Evolutionary conservation across 53 echinoderm and acorn worm genomes (phyloP).

Genomic region (Hippasteria phrygiana): DNA sequence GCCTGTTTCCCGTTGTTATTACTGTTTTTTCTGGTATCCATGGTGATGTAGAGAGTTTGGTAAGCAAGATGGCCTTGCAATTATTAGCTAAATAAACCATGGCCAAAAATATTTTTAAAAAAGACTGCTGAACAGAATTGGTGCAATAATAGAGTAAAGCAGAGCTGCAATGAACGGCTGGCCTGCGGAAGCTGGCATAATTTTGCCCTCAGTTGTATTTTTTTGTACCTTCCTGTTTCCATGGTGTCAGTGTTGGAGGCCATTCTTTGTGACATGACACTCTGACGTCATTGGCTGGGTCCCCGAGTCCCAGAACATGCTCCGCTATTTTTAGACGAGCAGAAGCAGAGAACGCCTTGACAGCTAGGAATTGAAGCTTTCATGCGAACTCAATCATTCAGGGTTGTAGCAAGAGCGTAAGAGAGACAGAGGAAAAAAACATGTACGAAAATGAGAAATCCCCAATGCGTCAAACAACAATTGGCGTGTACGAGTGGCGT

Average conservation of each 20-base stretch:
- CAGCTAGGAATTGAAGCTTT: not conserved
- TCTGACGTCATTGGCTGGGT: constrained; percentile 48
- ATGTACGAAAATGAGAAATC: not conserved
- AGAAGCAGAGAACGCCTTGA: not conserved
- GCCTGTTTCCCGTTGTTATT: too few species aligned
- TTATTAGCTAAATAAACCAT: not conserved
- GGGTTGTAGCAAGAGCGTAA: not conserved
- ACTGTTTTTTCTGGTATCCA: not conserved
- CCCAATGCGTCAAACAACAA: not conserved
- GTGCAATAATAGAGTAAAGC: not conserved
- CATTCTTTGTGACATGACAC: constrained; percentile 22
- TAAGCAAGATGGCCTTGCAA: constrained; percentile 11
- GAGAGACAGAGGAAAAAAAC: not conserved
- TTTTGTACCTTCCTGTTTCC: constrained; percentile 35
- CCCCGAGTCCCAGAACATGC: not conserved
- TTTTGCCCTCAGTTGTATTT: not conserved
- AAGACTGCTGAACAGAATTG: not conserved
- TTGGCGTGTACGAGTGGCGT: not conserved
- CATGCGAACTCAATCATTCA: not conserved
- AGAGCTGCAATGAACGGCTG: not conserved
- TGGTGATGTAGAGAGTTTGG: not conserved
- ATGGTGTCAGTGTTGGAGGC: constrained; percentile 44
- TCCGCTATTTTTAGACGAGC: constrained; percentile 28
- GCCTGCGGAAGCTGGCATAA: not conserved
- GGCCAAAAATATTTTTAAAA: too few species aligned